Evolutionary conservation across 2,888 invertebrate species (phyloP), one percentile per base, ranked within the genome.

Genomic region (Mythimna impura): DNA sequence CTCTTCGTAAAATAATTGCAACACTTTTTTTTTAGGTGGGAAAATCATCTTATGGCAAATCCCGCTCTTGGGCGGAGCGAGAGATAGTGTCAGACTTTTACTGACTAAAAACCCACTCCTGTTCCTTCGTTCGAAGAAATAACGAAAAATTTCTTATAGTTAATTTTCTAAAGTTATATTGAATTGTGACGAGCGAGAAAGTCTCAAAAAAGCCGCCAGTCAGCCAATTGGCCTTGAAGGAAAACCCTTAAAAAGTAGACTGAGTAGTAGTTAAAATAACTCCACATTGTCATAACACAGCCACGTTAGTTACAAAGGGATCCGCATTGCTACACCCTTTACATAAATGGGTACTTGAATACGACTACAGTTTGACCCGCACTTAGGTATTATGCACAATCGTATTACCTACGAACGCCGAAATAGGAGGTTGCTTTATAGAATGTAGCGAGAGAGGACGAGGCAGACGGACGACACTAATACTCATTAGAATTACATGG

Each of bases 401-500:
- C 88, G 88, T 89, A 88, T 89, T 89, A 89, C 84, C 84, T 70
- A 80, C 82, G 86, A 85, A 85, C 85, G 81, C 86, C 87, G 86
- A 90, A 90, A 91, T 87, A 87, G 88, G 87, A 88, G 88, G 83
- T 85, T 86, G 85, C 84, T 88, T 81, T 85, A 86, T 86, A 87
- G 86, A 88, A 88, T 86, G 85, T 86, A 85, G 83, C 87, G 85
- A 82, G 86, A 86, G 87, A 87, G 76, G 80, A 76, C 84, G 82
- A 86, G 86, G 89, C 87, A 90, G 93, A 93, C 91, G 92, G 89
- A 92, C 92, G 93, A 93, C 93, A 92, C 94, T 95, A 95, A 95
- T 95, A 94, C 95, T 96, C 96, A 96, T 96, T 96, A 96, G 95
- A 96, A 95, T 96, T 95, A 95, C 96, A 96, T 95, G 93, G 89